Evolutionary conservation across 2,888 invertebrate genomes (phyloP).

Genomic region (Lamellibrachia columna): DNA sequence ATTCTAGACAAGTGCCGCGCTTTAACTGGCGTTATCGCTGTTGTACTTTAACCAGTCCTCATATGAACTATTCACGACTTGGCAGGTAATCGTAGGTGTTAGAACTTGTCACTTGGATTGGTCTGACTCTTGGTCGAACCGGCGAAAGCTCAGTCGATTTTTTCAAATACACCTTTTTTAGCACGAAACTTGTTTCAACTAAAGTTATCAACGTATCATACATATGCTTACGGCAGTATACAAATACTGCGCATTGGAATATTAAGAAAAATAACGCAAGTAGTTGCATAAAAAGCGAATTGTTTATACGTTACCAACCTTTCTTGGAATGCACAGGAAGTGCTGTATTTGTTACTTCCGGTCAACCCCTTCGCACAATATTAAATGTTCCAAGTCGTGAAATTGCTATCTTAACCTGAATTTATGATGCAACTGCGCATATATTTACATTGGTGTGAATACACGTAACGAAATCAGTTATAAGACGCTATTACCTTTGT

Average conservation of each 20-base stretch:
- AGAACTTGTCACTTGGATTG: neutral
- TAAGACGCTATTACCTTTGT: too few species aligned
- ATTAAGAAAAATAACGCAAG: neutral
- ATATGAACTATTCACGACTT: neutral
- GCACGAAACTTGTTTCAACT: neutral
- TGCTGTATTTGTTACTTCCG: neutral
- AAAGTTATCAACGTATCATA: neutral
- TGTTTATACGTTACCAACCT: conserved; percentile 9
- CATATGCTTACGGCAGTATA: neutral
- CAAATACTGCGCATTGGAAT: neutral
- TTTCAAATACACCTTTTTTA: neutral
- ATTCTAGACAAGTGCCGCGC: too few species aligned
- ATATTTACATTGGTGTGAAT: too few species aligned
- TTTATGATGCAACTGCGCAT: too few species aligned
- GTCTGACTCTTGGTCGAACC: neutral
- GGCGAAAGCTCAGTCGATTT: neutral
- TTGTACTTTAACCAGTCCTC: neutral
- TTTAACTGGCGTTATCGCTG: neutral
- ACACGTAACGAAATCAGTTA: too few species aligned
- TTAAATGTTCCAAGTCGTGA: too few species aligned
- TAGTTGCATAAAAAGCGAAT: neutral
- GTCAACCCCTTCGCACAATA: neutral
- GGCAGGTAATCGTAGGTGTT: neutral
- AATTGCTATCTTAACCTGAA: too few species aligned
- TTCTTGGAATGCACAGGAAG: neutral